Conservation (phyloP, 2,888 invertebrate species). For the Amblyjoppa proteus region DNA sequence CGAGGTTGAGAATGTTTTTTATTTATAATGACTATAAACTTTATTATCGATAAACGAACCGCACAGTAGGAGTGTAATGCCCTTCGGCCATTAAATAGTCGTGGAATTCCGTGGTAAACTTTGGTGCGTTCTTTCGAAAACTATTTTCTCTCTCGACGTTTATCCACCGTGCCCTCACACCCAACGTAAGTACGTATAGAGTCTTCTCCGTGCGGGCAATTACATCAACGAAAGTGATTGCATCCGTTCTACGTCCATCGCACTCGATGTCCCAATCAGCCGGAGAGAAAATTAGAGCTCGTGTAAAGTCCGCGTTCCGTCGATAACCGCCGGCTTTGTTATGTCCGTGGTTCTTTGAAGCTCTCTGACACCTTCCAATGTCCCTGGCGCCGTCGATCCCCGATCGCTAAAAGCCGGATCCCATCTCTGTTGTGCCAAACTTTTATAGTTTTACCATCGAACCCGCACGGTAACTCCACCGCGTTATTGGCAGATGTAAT, state of each 20-base stretch:
- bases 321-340: neutral
- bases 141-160: neutral
- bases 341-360: conserved; percentile 15
- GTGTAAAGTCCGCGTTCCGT: neutral
- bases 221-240: conserved; percentile 29
- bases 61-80: no score
- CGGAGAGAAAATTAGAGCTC: conserved; percentile 41
- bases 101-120: neutral
- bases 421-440: conserved; percentile 13
- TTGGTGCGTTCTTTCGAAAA: neutral
- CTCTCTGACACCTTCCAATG: conserved; percentile 12
- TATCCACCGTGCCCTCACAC: conserved; percentile 1
- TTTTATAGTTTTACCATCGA: conserved; percentile 17
- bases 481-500: conserved; percentile 5
- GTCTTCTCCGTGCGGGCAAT: conserved; percentile 9
- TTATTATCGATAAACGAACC: no score
- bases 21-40: no score
- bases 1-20: no score
- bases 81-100: neutral
- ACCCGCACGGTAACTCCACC: conserved; percentile 11
- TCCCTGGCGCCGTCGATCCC: neutral
- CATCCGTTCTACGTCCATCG: conserved; percentile 44
- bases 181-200: conserved; percentile 2
- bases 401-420: conserved; percentile 39
- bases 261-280: conserved; percentile 49